Evolutionary conservation across 2,113 vertebrate species (phyloP).

Genomic region (Pseudorasbora parva): DNA sequence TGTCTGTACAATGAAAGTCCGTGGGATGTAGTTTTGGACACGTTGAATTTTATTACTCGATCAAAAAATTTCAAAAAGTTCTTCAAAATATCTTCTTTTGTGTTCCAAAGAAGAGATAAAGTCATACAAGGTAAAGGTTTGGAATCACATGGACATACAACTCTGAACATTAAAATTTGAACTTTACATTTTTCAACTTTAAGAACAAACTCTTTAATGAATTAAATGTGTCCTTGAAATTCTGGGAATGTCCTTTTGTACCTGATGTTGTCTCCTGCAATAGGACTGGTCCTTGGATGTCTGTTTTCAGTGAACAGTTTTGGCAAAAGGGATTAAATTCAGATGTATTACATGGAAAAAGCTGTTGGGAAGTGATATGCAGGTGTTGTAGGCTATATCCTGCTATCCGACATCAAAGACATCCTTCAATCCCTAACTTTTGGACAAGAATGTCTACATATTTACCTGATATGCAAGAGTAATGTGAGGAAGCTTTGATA

Average conservation of each 20-base stretch:
- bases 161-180: too few relatives aligned
- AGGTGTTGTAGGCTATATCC: slow-evolving; percentile 10
- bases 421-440: not conserved
- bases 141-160: not conserved
- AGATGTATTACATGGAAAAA: not conserved
- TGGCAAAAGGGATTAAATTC: slow-evolving; percentile 24
- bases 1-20: too few relatives aligned
- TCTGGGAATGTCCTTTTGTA: not conserved
- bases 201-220: not conserved
- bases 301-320: slow-evolving; percentile 22
- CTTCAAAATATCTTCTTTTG: not conserved
- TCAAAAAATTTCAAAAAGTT: not conserved
- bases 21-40: too few relatives aligned
- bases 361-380: slow-evolving; percentile 29
- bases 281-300: slow-evolving; percentile 15
- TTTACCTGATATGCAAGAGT: slow-evolving; percentile 28
- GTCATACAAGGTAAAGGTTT: not conserved
- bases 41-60: too few relatives aligned
- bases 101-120: too few relatives aligned
- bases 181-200: too few relatives aligned
- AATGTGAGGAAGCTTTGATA: slow-evolving; percentile 28
- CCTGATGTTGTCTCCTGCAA: not conserved
- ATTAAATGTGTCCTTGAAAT: not conserved
- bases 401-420: slow-evolving; percentile 33
- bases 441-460: slow-evolving; percentile 1